Base-by-base conservation (phyloP, 53 echinoderm and acorn worm species). In the Paelopatides confundens region DNA sequence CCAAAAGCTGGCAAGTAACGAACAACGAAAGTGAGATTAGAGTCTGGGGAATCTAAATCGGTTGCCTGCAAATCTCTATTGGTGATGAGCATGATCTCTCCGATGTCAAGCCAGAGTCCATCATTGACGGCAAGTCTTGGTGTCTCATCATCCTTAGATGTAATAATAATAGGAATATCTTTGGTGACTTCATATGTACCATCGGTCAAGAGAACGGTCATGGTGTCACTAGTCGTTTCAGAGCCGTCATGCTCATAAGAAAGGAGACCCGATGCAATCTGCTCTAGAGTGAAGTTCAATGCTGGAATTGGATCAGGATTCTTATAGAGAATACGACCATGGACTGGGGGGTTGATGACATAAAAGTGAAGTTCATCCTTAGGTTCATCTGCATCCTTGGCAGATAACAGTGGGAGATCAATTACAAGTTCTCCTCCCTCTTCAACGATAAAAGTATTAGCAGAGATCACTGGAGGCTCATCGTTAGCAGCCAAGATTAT, bases 31-130 rank as follows among this genome's bases (percentile, higher is more conserved):
- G 99, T 99, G 11, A 99, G 89, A 71, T 99, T 95, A 11, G 99
- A 93, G 81, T 99, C 99, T 23, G 94, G 86, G 27, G 99, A 99
- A 68, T 99, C 99, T 38, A 99, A 79, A 93, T 99, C 99, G 7
- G 95, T 99, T 14, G 99, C 95, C 48, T 94, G 91, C 47, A 99
- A 69, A 78, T 95, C 88, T 40, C 95, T 82, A 86, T 99, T 99
- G 52, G 94, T 95, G 62, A 99, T 94, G 49, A 94, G 28, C 35
- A 77, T 85, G 66, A 23, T 89, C 1, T 99, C 95, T 12, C 94
- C 94, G 10, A 94, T 99, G 13, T 99, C 95, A 40, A 99, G 90
- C 68, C 94, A 93, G 64, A 99, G 87, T 30, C 99, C 99, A 94
- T 99, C 95, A 65, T 95, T 95, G 85, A 94, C 93, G 1, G 95